These are phyloP conservation scores for Cylindroiulus punctatus DNA, from an alignment of 2,888 invertebrate species.

Conservation along the genomic window DNA sequence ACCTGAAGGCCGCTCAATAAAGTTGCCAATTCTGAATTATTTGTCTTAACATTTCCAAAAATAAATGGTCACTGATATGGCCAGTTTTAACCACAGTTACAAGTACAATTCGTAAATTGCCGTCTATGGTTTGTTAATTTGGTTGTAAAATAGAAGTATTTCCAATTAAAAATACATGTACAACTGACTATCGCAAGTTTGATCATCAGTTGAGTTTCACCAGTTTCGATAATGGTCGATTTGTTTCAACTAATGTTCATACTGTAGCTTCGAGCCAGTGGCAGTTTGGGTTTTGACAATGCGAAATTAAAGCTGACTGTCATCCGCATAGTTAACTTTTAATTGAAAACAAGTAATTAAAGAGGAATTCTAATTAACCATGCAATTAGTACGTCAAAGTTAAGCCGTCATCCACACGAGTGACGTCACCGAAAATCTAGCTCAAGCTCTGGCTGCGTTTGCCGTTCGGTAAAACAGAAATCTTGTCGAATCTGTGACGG, in stretches of 20 bases:
- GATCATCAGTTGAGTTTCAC: background rate
- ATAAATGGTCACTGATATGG: too few species aligned
- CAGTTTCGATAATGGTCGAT: background rate
- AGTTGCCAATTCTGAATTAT: too few species aligned
- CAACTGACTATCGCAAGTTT: background rate
- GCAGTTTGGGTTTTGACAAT: too few species aligned
- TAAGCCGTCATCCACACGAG: background rate
- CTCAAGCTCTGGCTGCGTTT: background rate
- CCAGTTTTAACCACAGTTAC: too few species aligned
- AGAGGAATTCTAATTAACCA: conserved; percentile 3
- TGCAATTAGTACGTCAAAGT: conserved; percentile 9
- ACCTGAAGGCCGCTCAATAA: too few species aligned
- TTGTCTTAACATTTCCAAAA: too few species aligned
- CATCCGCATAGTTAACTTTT: background rate
- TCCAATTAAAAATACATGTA: background rate
- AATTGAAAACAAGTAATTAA: background rate
- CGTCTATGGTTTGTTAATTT: too few species aligned
- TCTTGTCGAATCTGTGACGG: too few species aligned
- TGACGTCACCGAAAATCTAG: too few species aligned
- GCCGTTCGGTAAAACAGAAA: too few species aligned
- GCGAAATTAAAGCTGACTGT: background rate
- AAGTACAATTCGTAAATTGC: too few species aligned
- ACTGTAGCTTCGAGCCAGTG: background rate
- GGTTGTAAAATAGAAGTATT: too few species aligned
- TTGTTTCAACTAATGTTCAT: background rate